A percentile compares a stretch with the other conserved stretches of the same genome.
These are phyloP conservation scores for Hypanus sabinus DNA, from an alignment of 2,113 vertebrate genomes.

Conservation along the genomic window DNA sequence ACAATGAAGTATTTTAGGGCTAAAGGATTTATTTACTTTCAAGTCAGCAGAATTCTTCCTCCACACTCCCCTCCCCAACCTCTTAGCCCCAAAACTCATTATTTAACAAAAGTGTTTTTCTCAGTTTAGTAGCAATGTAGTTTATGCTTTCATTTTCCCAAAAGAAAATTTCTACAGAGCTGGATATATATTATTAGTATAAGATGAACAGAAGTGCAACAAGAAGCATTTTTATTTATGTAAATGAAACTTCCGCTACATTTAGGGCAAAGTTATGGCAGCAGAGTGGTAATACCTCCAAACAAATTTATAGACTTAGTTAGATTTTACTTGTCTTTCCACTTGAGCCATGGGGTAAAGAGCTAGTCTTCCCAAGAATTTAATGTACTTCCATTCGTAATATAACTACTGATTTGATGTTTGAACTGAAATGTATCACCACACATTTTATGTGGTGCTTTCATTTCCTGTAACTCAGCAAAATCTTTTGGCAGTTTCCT, in stretches of 20 bases:
- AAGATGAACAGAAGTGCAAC: neutral
- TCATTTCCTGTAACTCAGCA: no score
- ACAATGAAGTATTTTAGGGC: neutral
- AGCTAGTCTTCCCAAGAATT: neutral
- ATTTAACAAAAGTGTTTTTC: neutral
- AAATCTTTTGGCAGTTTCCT: no score
- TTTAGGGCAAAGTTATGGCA: neutral
- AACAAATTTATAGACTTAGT: neutral
- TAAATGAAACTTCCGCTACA: neutral
- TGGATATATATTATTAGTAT: neutral
- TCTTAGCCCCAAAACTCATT: neutral
- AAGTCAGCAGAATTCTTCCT: neutral
- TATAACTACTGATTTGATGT: neutral
- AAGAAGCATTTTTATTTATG: neutral
- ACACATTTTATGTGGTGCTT: neutral
- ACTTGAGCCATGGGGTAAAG: neutral
- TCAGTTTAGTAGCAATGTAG: neutral
- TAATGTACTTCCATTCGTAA: neutral
- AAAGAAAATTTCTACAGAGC: neutral
- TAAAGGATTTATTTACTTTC: neutral
- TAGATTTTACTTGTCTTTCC: neutral
- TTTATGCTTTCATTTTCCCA: neutral
- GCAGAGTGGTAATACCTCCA: neutral
- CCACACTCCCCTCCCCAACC: neutral
- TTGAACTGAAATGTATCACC: neutral